phyloP scores from a whole-genome alignment of 2,113 vertebrate genomes.

The Pseudorasbora parva region DNA sequence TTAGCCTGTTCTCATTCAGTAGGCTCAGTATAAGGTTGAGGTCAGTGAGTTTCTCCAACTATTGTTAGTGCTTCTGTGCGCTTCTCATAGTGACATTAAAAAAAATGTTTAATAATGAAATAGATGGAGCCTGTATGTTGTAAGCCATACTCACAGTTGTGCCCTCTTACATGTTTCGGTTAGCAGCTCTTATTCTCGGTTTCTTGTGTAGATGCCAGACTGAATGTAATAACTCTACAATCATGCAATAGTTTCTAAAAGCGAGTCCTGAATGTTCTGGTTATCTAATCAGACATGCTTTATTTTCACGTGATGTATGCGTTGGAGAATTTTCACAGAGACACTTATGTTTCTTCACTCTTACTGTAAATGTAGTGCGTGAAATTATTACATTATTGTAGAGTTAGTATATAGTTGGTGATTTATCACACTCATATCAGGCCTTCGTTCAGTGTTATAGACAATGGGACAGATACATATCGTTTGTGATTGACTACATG shows the following conservation, averaged over 20 bases:
- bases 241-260: slow-evolving; percentile 19
- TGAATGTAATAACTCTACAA: slow-evolving; percentile 44
- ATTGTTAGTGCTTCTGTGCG: slow-evolving; percentile 18
- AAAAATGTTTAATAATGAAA: slow-evolving; percentile 32
- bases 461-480: slow-evolving; percentile 1
- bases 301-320: not conserved
- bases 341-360: not conserved
- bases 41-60: slow-evolving; percentile 21
- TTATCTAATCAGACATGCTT: not conserved
- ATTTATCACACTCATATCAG: slow-evolving; percentile 21
- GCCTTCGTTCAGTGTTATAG: not conserved
- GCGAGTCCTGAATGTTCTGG: not conserved
- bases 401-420: slow-evolving; percentile 30
- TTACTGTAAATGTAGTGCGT: not conserved
- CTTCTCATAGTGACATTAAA: slow-evolving; percentile 12
- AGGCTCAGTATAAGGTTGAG: slow-evolving; percentile 27
- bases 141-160: slow-evolving; percentile 34
- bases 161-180: slow-evolving; percentile 22
- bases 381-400: slow-evolving; percentile 38
- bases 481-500: slow-evolving; percentile 37
- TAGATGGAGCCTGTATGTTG: slow-evolving; percentile 37
- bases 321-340: not conserved
- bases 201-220: slow-evolving; percentile 13
- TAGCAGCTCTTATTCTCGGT: slow-evolving; percentile 5
- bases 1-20: slow-evolving; percentile 23